Evolutionary conservation across 2,888 invertebrate genomes (phyloP), one percentile per base, ranked within the genome.

Genomic region (Nymphalis c-album): DNA sequence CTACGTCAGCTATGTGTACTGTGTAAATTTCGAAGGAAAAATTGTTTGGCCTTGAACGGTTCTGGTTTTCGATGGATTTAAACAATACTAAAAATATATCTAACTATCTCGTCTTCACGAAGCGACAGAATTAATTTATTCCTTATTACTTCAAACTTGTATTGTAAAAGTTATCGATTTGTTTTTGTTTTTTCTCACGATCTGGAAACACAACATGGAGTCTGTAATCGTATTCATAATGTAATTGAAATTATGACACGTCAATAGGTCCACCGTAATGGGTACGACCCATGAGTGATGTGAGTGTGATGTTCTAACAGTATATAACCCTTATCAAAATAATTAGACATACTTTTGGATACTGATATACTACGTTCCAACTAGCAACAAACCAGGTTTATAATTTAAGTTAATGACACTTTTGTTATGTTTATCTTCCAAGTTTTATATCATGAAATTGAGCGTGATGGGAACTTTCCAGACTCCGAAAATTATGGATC

Each of bases 21-120:
- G 76, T 80, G 80, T 84, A 82, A 84, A 84, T 81, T 79, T 78
- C 77, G 68, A 71, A 74, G 74, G 76, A 77, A 82, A 83, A 85
- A 81, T 70, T 75, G 70, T 69, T 69, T 74, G 80, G 77, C 64
- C 73, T 62, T 70, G 71, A 62, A 51, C 45, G 48, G 31, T 35
- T 48, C 55, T 59, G 63, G 67, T 60, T 48, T 63, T 17, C 63
- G 58, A 60, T 47, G 60, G 55, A 66, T 51, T 65, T 51, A 67
- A 64, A 45, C 62, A 40, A 57, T 48, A 35, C 60, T 64, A 64
- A 64, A 68, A 64, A 64, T 68, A 68, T 63, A 51, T 61, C 20
- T 60, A 65, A 60, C 35, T 20, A 60, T 60, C 60, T 53, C 53
- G 53, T 60, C 18, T 53, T 31, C 35, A 18, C 26, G 40, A 60